Base-by-base conservation (phyloP, 2,113 vertebrate genomes). In the Sander vitreus region DNA sequence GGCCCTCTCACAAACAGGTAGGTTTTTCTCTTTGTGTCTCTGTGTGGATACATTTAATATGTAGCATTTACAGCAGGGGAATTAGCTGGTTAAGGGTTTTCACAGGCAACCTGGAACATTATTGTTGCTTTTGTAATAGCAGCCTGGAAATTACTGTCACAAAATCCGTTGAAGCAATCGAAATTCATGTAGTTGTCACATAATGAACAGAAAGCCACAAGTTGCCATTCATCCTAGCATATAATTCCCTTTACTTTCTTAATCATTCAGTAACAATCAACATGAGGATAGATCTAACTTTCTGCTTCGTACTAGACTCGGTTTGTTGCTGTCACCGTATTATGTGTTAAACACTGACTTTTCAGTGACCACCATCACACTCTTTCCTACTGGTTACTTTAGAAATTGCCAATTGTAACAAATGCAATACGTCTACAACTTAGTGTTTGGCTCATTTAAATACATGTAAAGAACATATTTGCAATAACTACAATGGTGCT, bases 1-100 rank as follows among this genome's bases (percentile, higher is more conserved):
- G 98, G 98, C 2, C 96, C 97, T 0, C 88, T 99, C 80, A 99
- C 98, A 43, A 99, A 99, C 95, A 98, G 97, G 98, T 99, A 90
- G 9, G 95, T 51, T 16, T 48, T 6, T 30, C 33, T 39, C 7
- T 27, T 5, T 39, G 12, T 63, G 39, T 58, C 11, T 54, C 9
- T 30, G 15, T 54, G 50, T 36, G 7, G 25, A 48, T 2, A 0
- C 4, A 59, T 21, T 27, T 2, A 0, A 7, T 62, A 8, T 36
- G 12, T 23, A 48, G 39, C 2, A 15, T 48, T 63, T 45, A 30
- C 58, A 63, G 0, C 27, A 16, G 15, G 14, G 12, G 47, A 21
- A 9, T 23, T 1, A 64, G 12, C 59, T 30, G 23, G 13, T 43
- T 51, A 15, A 39, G 1, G 2, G 7, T n/a, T 14, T 36, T 48